Conservation (phyloP, 2,113 vertebrate species). For the Epinephelus cyanopodus region DNA sequence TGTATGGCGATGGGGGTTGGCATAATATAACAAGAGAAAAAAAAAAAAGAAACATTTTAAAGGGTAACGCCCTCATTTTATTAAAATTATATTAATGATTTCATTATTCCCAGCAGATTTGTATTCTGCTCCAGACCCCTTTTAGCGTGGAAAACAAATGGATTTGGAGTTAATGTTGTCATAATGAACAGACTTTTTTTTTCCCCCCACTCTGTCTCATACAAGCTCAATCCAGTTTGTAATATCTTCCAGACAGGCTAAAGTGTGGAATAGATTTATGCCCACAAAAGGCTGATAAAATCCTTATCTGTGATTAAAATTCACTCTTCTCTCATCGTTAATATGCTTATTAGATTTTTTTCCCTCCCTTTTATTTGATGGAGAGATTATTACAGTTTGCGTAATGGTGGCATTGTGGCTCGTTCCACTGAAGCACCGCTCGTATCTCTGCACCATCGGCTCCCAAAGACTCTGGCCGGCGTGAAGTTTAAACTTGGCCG, state of each 20-base stretch:
- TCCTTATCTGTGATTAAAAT: slow-evolving; percentile 77
- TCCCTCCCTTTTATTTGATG: slow-evolving; percentile 46
- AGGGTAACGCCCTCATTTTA: slow-evolving; percentile 39
- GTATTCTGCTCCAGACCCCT: slow-evolving; percentile 44
- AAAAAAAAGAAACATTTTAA: slow-evolving; percentile 26
- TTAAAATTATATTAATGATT: slow-evolving; percentile 64
- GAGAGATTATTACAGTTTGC: slow-evolving; percentile 47
- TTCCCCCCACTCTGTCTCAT: background rate
- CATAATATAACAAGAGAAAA: slow-evolving; percentile 1
- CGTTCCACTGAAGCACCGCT: slow-evolving; percentile 1
- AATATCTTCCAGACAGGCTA: slow-evolving; percentile 52
- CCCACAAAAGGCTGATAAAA: slow-evolving; percentile 68
- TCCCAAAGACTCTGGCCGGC: slow-evolving; percentile 7
- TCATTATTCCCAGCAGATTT: slow-evolving; percentile 58
- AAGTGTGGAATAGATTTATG: slow-evolving; percentile 61
- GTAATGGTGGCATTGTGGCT: slow-evolving; percentile 37
- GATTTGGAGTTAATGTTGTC: slow-evolving; percentile 60
- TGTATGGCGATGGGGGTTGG: background rate
- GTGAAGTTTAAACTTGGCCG: background rate
- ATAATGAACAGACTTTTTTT: slow-evolving; percentile 43
- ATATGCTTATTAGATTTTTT: slow-evolving; percentile 64
- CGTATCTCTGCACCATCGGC: slow-evolving; percentile 26
- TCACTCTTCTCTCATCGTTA: slow-evolving; percentile 63
- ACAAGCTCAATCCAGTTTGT: slow-evolving; percentile 30
- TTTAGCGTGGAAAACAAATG: slow-evolving; percentile 62